Evolutionary conservation across 2,888 invertebrate genomes (phyloP).

Genomic region (Metacarcinus magister): DNA sequence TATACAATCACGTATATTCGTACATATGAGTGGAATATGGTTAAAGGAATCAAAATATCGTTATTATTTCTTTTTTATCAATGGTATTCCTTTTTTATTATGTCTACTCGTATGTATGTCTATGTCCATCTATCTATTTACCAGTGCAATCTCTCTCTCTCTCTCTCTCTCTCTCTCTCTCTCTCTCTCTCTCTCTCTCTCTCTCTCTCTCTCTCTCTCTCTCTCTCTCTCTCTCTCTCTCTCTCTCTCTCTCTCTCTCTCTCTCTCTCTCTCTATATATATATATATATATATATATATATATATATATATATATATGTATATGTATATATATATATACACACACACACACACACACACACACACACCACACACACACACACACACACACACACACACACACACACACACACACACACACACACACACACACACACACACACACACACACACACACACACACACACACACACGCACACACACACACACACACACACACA

Average conservation of each 20-base stretch:
- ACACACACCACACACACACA: neutral
- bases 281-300: too few species aligned
- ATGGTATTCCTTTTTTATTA: too few species aligned
- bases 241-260: constrained; percentile 46
- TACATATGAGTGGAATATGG: neutral
- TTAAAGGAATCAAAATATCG: too few species aligned
- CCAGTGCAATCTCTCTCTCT: constrained; percentile 4
- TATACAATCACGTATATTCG: neutral
- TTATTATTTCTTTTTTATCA: too few species aligned
- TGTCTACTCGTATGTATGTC: too few species aligned
- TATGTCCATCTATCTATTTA: neutral
- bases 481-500: too few species aligned
- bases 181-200: constrained; percentile 56
- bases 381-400: neutral
- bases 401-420: too few species aligned
- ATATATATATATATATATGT: too few species aligned
- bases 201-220: neutral
- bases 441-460: neutral
- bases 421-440: too few species aligned
- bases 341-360: too few species aligned
- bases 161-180: constrained; percentile 41
- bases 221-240: constrained; percentile 52
- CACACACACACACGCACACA: neutral
- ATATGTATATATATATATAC: too few species aligned
- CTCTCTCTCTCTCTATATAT: neutral